phyloP scores from a whole-genome alignment of 2,888 invertebrate species.

The Calliscelio sp. region DNA sequence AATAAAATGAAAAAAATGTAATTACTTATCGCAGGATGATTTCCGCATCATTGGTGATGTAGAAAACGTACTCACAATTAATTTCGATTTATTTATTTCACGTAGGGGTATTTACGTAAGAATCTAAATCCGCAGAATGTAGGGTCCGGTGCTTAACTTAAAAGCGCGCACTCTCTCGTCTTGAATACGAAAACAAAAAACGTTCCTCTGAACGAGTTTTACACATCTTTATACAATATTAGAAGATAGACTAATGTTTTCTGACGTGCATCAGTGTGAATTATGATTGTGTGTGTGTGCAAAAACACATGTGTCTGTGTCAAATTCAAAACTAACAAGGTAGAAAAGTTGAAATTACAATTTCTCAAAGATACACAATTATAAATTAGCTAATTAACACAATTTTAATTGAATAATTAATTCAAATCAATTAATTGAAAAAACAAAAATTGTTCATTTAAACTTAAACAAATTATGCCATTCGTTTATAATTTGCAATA shows the following conservation, averaged over 20 bases:
- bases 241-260: conserved; percentile 18
- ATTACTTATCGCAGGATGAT: conserved; percentile 67
- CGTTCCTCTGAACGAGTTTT: conserved; percentile 41
- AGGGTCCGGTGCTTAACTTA: conserved; percentile 47
- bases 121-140: conserved; percentile 38
- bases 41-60: conserved; percentile 62
- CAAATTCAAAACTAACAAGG: conserved; percentile 3
- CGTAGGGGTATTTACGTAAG: conserved; percentile 70
- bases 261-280: too few species aligned
- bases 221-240: conserved; percentile 52
- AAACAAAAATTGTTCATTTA: too few species aligned
- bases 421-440: too few species aligned
- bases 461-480: too few species aligned
- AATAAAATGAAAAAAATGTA: conserved; percentile 12
- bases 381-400: too few species aligned
- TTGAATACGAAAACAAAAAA: conserved; percentile 69
- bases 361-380: too few species aligned
- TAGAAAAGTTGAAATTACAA: too few species aligned
- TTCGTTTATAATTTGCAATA: too few species aligned
- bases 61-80: conserved; percentile 35
- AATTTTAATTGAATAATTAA: too few species aligned
- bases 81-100: conserved; percentile 48
- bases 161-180: conserved; percentile 71
- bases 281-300: too few species aligned
- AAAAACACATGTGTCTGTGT: neutral